Evolutionary conservation across 2,888 invertebrate genomes (phyloP).

Genomic region (Aplocera efformata): DNA sequence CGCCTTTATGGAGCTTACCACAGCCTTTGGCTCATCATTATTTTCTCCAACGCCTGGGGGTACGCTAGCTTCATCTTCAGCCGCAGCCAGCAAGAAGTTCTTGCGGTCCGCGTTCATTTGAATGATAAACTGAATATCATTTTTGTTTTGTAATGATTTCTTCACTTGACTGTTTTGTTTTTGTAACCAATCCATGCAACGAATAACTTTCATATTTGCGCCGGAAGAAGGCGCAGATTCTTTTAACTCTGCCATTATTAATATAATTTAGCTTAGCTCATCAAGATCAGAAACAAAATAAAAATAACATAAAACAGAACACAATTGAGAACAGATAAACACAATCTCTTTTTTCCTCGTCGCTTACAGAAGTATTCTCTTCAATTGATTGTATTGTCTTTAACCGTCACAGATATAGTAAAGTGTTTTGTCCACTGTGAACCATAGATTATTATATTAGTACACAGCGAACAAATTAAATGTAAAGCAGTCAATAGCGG

Average conservation of each 20-base stretch:
- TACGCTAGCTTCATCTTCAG: slow-evolving; percentile 64
- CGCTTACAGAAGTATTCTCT: too few relatives aligned
- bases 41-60: slow-evolving; percentile 59
- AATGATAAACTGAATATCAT: slow-evolving; percentile 68
- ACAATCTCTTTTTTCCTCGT: too few relatives aligned
- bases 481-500: too few relatives aligned
- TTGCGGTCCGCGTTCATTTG: slow-evolving; percentile 62
- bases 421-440: too few relatives aligned
- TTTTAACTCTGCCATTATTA: slow-evolving; percentile 14
- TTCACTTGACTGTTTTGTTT: slow-evolving; percentile 60
- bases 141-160: slow-evolving; percentile 57
- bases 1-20: slow-evolving; percentile 41
- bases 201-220: slow-evolving; percentile 36
- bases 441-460: too few relatives aligned
- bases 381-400: too few relatives aligned
- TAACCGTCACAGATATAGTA: too few relatives aligned
- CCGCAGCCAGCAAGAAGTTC: slow-evolving; percentile 54
- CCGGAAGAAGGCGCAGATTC: slow-evolving; percentile 7
- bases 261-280: neutral
- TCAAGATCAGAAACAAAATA: slow-evolving; percentile 1
- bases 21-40: slow-evolving; percentile 45
- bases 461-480: too few relatives aligned
- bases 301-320: too few relatives aligned
- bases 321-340: too few relatives aligned
- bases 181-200: slow-evolving; percentile 67